Conservation (phyloP, 2,888 invertebrate species). For the Zaprionus lineosus region DNA sequence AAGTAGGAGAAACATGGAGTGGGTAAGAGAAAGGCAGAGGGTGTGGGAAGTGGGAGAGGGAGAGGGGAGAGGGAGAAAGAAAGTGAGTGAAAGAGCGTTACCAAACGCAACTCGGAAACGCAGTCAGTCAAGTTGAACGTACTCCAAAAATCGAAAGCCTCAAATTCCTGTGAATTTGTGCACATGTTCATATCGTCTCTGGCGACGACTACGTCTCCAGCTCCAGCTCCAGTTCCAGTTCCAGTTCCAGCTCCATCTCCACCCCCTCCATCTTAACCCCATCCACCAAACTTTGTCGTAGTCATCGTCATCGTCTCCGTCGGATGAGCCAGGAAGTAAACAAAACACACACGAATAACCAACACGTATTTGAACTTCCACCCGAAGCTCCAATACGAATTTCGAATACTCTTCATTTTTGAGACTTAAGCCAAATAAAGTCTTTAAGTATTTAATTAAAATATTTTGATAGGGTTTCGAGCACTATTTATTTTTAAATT, state of each 20-base stretch:
- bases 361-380: conserved; percentile 3
- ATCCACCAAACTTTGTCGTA: too few relatives aligned
- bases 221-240: too few relatives aligned
- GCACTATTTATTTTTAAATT: too few relatives aligned
- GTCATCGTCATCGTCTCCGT: conserved; percentile 26
- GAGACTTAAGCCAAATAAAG: background rate
- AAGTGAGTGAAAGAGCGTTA: conserved; percentile 39
- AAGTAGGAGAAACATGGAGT: too few relatives aligned
- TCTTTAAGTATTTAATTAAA: background rate
- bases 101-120: conserved; percentile 67
- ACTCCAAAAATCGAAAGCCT: conserved; percentile 62
- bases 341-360: conserved; percentile 49
- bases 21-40: background rate
- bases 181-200: conserved; percentile 52
- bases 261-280: too few relatives aligned
- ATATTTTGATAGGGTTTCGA: background rate
- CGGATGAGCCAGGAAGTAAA: conserved; percentile 74
- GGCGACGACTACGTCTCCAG: too few relatives aligned
- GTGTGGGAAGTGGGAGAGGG: too few relatives aligned
- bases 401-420: conserved; percentile 11
- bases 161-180: conserved; percentile 64
- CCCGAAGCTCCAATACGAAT: background rate
- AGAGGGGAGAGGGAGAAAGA: background rate
- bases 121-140: conserved; percentile 75
- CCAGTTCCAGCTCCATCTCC: too few relatives aligned